Percentiles rank a stretch among this genome's conserved stretches.
phyloP scores from a whole-genome alignment of 2,888 invertebrate genomes.

The Thymelicus sylvestris region DNA sequence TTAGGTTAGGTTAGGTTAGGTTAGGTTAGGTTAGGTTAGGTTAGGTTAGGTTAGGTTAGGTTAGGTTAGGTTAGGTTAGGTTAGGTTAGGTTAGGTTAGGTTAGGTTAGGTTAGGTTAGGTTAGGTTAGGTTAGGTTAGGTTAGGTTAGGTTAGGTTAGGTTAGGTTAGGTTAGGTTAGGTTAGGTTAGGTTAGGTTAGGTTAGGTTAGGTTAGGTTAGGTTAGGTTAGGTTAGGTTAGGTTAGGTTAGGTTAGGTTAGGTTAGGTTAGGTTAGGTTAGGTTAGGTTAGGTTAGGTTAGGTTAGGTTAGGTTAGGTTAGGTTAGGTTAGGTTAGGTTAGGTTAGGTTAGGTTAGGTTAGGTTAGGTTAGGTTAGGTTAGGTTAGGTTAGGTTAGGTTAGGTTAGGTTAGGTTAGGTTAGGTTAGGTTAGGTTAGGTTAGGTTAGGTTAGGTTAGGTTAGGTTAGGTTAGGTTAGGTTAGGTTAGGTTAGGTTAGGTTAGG shows the following conservation, averaged over 20 bases:
- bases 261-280: conserved; percentile 51
- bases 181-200: conserved; percentile 3
- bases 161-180: too few relatives aligned
- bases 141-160: too few relatives aligned
- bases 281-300: conserved; percentile 60
- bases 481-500: conserved; percentile 50
- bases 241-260: conserved; percentile 54
- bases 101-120: too few relatives aligned
- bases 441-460: conserved; percentile 51
- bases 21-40: conserved; percentile 24
- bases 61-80: conserved; percentile 24
- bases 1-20: too few relatives aligned
- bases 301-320: conserved; percentile 59
- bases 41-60: conserved; percentile 24
- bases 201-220: conserved; percentile 45
- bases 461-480: conserved; percentile 52
- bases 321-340: conserved; percentile 58
- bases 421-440: conserved; percentile 51
- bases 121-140: too few relatives aligned
- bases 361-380: conserved; percentile 50
- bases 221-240: conserved; percentile 49
- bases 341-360: conserved; percentile 55
- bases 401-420: conserved; percentile 49
- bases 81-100: too few relatives aligned
- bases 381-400: conserved; percentile 49